Evolutionary conservation across 2,113 vertebrate genomes (phyloP).

Genomic region (Lamprologus tigripictilis): DNA sequence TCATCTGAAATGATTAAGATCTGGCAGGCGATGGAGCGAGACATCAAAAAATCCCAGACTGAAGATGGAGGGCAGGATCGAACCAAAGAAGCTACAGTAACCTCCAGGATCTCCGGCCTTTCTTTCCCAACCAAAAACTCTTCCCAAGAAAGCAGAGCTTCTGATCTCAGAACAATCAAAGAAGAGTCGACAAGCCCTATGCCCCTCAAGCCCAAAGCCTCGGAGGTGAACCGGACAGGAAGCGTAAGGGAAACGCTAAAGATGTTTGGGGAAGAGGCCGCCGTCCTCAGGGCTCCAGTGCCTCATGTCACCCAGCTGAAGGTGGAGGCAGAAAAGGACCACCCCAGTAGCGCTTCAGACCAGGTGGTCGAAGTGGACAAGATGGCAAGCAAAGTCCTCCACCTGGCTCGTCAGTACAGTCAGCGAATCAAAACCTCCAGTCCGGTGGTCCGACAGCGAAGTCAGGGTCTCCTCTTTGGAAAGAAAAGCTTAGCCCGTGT

Average conservation of each 20-base stretch:
- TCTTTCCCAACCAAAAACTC: not conserved
- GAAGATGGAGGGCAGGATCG: not conserved
- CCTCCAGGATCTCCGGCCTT: not conserved
- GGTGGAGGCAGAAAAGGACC: conserved; percentile 36
- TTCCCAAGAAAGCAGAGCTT: conserved; percentile 8
- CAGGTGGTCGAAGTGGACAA: conserved; percentile 19
- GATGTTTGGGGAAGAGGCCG: conserved; percentile 1
- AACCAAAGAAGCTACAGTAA: not conserved
- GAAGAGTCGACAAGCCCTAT: conserved; percentile 54
- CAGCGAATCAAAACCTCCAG: conserved; percentile 76
- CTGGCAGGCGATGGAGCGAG: conserved; percentile 77
- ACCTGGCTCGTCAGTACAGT: conserved; percentile 86
- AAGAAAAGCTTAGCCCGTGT: conserved; percentile 28
- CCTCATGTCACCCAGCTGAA: conserved; percentile 55
- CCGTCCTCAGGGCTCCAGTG: not conserved
- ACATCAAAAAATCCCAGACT: not conserved
- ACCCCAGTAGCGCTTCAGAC: not conserved
- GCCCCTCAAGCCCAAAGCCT: conserved; percentile 2
- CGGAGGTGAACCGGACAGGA: not conserved
- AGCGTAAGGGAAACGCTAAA: conserved; percentile 22
- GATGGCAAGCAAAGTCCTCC: conserved; percentile 77
- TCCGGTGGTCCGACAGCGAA: not conserved
- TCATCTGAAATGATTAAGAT: conserved; percentile 76
- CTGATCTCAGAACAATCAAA: conserved; percentile 57
- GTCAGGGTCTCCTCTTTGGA: not conserved